Conservation (phyloP, 2,797 vertebrate species). For the Myotis findleyi region DNA sequence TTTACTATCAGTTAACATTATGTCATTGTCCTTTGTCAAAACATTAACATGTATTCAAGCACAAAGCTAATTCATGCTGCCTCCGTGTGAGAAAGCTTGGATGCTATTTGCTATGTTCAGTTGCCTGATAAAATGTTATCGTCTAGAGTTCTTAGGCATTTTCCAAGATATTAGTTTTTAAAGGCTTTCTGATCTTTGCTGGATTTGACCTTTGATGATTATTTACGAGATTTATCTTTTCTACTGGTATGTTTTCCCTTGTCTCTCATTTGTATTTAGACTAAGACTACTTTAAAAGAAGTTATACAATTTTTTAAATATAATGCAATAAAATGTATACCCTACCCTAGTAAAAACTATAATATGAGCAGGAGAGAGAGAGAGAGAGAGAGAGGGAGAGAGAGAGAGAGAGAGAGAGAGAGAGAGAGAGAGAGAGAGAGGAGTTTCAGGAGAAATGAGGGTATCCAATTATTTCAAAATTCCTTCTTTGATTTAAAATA, state of each 20-base stretch:
- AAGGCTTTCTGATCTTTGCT: constrained; percentile 36
- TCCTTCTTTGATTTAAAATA: neutral
- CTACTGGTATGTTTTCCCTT: neutral
- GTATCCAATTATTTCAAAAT: neutral
- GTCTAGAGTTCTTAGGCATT: constrained; percentile 16
- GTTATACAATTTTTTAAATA: neutral
- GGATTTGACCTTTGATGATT: constrained; percentile 60
- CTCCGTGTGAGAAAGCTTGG: constrained; percentile 2
- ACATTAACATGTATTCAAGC: neutral
- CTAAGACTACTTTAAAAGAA: constrained; percentile 18
- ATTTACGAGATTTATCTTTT: constrained; percentile 52
- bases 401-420: neutral
- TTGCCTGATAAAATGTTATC: constrained; percentile 38
- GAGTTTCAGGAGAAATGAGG: constrained; percentile 11
- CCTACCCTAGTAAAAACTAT: neutral
- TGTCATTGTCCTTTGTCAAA: neutral
- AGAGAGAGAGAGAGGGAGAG: neutral
- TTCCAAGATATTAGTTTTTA: constrained; percentile 28
- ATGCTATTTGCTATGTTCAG: neutral
- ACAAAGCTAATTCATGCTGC: neutral
- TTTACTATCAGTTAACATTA: constrained; percentile 12
- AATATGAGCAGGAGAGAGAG: neutral
- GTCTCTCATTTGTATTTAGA: constrained; percentile 30
- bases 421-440: neutral
- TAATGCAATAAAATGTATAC: constrained; percentile 6